phyloP scores from a whole-genome alignment of 2,113 vertebrate species.

The Jacana jacana region DNA sequence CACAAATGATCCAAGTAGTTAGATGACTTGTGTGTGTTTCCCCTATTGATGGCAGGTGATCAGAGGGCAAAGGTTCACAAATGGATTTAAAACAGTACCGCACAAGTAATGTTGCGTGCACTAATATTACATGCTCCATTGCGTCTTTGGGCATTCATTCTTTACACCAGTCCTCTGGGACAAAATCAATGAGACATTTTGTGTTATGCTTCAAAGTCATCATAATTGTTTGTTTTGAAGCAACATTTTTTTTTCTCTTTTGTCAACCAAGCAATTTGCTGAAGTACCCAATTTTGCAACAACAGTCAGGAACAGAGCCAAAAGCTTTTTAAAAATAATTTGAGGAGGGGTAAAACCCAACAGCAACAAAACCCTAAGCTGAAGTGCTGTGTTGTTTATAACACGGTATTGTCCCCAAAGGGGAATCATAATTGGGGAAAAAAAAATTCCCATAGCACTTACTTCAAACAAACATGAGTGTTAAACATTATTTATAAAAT shows the following conservation, averaged over 20 bases:
- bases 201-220: slow-evolving; percentile 64
- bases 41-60: not conserved
- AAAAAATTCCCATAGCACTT: not conserved
- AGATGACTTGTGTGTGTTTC: not conserved
- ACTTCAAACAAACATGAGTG: not conserved
- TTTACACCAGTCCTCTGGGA: slow-evolving; percentile 56
- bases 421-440: not conserved
- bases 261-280: slow-evolving; percentile 35
- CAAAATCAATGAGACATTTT: slow-evolving; percentile 66
- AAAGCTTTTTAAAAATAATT: slow-evolving; percentile 31
- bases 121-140: slow-evolving; percentile 11
- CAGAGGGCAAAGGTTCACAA: slow-evolving; percentile 31
- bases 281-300: slow-evolving; percentile 40
- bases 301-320: slow-evolving; percentile 23
- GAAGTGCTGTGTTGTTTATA: not conserved
- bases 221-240: slow-evolving; percentile 59
- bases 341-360: not conserved
- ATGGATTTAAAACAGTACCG: slow-evolving; percentile 49
- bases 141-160: slow-evolving; percentile 57
- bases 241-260: slow-evolving; percentile 17
- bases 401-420: not conserved
- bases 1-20: not conserved
- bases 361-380: not conserved
- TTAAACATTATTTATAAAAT: slow-evolving; percentile 17
- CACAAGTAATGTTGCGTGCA: slow-evolving; percentile 53